Conservation (phyloP, 2,797 vertebrate genomes). For the Etheostoma perlongum region DNA sequence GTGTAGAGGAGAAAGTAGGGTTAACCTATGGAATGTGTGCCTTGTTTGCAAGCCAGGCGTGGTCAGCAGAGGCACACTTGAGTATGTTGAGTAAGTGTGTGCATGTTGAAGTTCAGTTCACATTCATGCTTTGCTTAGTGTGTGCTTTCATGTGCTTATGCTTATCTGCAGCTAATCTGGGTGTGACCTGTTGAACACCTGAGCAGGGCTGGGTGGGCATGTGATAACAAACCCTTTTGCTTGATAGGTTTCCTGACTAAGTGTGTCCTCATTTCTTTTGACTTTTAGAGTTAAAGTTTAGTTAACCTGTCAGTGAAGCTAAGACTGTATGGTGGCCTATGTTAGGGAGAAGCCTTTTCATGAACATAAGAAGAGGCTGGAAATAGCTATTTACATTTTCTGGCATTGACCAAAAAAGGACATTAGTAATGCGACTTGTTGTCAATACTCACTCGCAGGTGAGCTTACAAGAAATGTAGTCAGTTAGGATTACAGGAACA, state of each 20-base stretch:
- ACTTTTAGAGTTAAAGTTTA: constrained; percentile 3
- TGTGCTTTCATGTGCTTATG: background rate
- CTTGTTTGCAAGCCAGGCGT: constrained; percentile 66
- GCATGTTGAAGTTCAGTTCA: constrained; percentile 1
- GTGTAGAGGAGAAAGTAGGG: constrained; percentile 32
- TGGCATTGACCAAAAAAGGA: constrained; percentile 11
- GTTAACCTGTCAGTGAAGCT: background rate
- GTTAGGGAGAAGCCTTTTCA: constrained; percentile 5
- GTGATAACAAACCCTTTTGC: constrained; percentile 61
- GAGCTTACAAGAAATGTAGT: constrained; percentile 52
- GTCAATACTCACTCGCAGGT: constrained; percentile 31
- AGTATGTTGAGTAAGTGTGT: background rate
- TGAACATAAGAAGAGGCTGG: background rate
- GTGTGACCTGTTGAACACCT: constrained; percentile 71
- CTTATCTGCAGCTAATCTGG: constrained; percentile 68
- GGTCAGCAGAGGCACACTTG: constrained; percentile 38
- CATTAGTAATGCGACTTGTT: constrained; percentile 42
- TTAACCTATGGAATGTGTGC: constrained; percentile 56
- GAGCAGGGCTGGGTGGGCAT: constrained; percentile 51
- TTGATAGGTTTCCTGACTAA: constrained; percentile 17
- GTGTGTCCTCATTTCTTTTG: background rate
- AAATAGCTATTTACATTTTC: constrained; percentile 40
- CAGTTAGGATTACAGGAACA: constrained; percentile 42
- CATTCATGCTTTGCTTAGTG: constrained; percentile 3
- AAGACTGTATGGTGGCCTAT: background rate